Evolutionary conservation across 2,888 invertebrate genomes (phyloP), one percentile per base, ranked within the genome.

Genomic region (Gryllus longicercus): DNA sequence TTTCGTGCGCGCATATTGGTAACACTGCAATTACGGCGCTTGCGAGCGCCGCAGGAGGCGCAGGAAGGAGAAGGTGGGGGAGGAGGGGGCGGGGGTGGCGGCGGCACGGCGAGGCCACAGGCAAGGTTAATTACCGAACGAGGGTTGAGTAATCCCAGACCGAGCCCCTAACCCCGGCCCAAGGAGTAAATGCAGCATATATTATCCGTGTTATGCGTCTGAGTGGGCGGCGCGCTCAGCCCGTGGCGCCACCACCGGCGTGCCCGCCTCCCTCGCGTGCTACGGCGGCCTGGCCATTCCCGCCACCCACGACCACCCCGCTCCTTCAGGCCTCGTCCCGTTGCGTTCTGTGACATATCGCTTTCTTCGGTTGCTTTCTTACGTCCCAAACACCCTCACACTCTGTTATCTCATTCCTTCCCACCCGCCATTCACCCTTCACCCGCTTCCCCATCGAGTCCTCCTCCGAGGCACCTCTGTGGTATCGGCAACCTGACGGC

Each of bases 161-260:
- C 63, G 63, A 63, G 63, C 63, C n/a, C 5, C 63, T n/a, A 63
- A 63, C 63, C 63, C 63, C 63, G n/a, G 63, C 63, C 63, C 63
- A 63, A 63, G 63, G n/a, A 63, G 63, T 63, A 63, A 63, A 63
- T 63, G 63, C 63, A 63, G 63, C 63, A 63, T 63, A 63, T 63
- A 63, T 63, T 63, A 63, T 63, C 63, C 16, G 63, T n/a, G n/a
- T 63, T 63, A 63, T 63, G 63, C 63, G 63, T 63, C 63, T 63
- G 63, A 63, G 63, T n/a, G n/a, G 63, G 63, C 63, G 63, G 63
- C 38, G 8, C 38, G 38, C 38, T 38, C 38, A 38, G 8, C 38
- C 38, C 8, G 38, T 5, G 38, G 38, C 38, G 8, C 14, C 63
- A 63, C 3, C 63, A n/a, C 4, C n/a, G 63, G 16, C 63, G n/a